phyloP scores from a whole-genome alignment of 2,797 vertebrate genomes.

The Bradypodion ventrale region DNA sequence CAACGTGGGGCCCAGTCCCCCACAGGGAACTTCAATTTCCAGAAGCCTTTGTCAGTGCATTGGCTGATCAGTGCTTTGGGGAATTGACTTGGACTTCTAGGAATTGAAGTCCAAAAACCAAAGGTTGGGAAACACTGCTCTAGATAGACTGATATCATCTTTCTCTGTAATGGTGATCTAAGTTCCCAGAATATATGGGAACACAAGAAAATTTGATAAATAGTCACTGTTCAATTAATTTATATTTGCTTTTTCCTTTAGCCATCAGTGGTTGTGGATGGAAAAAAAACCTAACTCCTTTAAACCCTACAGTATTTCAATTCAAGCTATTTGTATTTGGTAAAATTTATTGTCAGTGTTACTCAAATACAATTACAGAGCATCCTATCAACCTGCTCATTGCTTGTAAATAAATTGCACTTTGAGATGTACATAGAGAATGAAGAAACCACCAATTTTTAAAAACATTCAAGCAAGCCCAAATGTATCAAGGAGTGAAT shows the following conservation, averaged over 20 bases:
- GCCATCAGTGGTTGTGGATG: conserved; percentile 46
- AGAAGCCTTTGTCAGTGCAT: too few species aligned
- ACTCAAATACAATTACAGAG: conserved; percentile 81
- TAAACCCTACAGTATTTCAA: conserved; percentile 77
- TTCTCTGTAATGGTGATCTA: neutral
- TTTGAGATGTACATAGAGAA: neutral
- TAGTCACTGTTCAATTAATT: neutral
- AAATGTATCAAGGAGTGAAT: conserved; percentile 22
- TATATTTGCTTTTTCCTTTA: conserved; percentile 14
- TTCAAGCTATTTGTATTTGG: conserved; percentile 76
- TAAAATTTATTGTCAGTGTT: conserved; percentile 80
- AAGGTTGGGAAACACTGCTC: too few species aligned
- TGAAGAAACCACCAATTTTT: conserved; percentile 23
- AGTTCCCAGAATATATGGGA: neutral
- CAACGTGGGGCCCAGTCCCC: too few species aligned
- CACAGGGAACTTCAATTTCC: too few species aligned
- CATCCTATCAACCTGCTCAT: conserved; percentile 74
- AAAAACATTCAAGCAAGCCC: conserved; percentile 6
- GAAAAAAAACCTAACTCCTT: conserved; percentile 73
- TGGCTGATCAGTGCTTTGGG: too few species aligned
- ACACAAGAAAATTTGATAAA: neutral
- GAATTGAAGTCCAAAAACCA: too few species aligned
- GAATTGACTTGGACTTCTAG: too few species aligned
- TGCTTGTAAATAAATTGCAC: conserved; percentile 73
- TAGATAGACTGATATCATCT: neutral